phyloP scores from a whole-genome alignment of 2,113 vertebrate species.

The Piprites chloris region DNA sequence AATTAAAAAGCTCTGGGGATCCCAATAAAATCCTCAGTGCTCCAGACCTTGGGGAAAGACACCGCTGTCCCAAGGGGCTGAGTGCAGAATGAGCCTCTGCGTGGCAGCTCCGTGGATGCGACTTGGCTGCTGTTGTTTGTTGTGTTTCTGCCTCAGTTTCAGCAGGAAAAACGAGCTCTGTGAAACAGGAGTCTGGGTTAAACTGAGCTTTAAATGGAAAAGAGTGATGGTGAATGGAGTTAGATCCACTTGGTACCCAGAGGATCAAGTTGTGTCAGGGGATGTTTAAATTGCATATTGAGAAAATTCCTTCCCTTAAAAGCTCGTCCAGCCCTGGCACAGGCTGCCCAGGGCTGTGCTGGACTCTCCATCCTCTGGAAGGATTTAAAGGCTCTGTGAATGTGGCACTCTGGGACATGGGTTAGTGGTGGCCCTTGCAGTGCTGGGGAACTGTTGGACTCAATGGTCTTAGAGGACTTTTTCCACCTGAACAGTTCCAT shows the following conservation, averaged over 20 bases:
- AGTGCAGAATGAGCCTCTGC: fast-evolving
- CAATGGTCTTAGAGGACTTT: neutral
- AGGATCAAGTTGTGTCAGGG: neutral
- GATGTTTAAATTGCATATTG: neutral
- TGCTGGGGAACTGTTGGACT: neutral
- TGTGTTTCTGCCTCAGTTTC: neutral
- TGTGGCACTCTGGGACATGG: neutral
- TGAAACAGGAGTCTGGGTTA: neutral
- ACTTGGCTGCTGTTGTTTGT: neutral
- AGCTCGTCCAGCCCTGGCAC: neutral
- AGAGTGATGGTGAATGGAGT: neutral
- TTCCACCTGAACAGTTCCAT: neutral
- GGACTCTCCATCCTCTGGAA: neutral
- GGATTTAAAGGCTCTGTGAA: neutral
- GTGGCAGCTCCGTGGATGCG: neutral
- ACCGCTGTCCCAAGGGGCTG: neutral
- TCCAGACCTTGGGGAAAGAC: neutral
- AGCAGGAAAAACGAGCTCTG: neutral
- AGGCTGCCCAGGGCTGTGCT: neutral
- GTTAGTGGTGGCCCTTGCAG: neutral
- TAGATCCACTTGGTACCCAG: too few relatives aligned
- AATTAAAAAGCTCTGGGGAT: neutral
- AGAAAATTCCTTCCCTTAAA: neutral
- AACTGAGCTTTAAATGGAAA: neutral
- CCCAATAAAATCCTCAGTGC: fast-evolving